phyloP scores from a whole-genome alignment of 2,113 vertebrate genomes.

The Ammodytes dubius region DNA sequence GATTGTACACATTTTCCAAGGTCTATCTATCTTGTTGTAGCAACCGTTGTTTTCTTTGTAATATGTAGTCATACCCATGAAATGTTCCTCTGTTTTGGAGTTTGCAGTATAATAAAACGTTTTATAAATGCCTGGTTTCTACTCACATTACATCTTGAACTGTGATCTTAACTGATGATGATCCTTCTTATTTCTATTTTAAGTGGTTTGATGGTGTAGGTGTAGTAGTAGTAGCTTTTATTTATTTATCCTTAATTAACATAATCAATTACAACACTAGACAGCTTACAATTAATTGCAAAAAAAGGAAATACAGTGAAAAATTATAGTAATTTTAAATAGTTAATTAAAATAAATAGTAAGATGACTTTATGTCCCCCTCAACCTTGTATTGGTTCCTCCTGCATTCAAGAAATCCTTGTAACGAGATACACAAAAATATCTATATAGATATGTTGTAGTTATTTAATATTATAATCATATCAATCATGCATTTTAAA shows the following conservation, averaged over 20 bases:
- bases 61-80: neutral
- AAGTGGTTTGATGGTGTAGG: neutral
- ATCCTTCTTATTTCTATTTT: neutral
- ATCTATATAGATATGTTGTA: neutral
- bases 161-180: neutral
- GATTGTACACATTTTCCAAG: conserved; percentile 36
- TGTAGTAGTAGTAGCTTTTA: neutral
- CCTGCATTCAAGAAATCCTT: neutral
- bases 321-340: neutral
- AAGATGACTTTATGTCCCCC: neutral
- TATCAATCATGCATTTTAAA: no score
- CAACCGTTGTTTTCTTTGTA: conserved; percentile 35
- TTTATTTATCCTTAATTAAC: neutral
- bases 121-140: neutral
- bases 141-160: neutral
- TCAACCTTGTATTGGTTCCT: neutral
- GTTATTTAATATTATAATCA: neutral
- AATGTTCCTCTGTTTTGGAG: conserved; percentile 22
- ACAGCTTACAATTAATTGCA: neutral
- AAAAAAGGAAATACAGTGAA: neutral
- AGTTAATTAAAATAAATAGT: neutral
- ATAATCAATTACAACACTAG: neutral
- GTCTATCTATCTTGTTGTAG: conserved; percentile 13
- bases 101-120: conserved; percentile 49
- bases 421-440: neutral